Conservation (phyloP, 2,113 vertebrate genomes). For the Bos taurus region DNA sequence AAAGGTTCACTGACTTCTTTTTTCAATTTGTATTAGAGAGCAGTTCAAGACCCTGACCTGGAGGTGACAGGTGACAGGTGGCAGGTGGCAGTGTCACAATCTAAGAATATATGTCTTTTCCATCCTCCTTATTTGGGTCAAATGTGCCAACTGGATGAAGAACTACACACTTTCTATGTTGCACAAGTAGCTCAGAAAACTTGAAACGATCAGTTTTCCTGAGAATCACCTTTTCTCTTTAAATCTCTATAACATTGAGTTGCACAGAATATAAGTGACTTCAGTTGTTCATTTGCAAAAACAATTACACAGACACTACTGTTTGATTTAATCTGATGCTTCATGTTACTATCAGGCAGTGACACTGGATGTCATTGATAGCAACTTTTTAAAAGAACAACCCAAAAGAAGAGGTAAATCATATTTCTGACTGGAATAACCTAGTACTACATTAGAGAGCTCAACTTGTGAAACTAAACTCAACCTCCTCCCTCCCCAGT, state of each 20-base stretch:
- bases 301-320: slow-evolving; percentile 44
- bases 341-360: slow-evolving; percentile 20
- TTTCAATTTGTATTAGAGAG: slow-evolving; percentile 18
- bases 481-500: not conserved
- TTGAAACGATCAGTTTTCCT: slow-evolving; percentile 20
- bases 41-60: slow-evolving; percentile 41
- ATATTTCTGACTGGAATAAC: not conserved
- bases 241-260: not conserved
- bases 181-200: not conserved
- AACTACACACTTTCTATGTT: not conserved
- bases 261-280: slow-evolving; percentile 11
- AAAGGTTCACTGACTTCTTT: slow-evolving; percentile 1
- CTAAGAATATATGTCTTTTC: slow-evolving; percentile 40
- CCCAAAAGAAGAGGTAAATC: not conserved
- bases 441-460: not conserved
- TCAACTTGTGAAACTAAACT: not conserved
- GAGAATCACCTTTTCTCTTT: slow-evolving; percentile 35
- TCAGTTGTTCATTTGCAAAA: slow-evolving; percentile 62
- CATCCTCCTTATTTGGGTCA: slow-evolving; percentile 34
- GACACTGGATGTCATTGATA: slow-evolving; percentile 41
- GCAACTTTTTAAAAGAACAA: not conserved
- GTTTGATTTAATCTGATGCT: slow-evolving; percentile 59
- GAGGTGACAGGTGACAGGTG: slow-evolving; percentile 38
- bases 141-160: slow-evolving; percentile 7
- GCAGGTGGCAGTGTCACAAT: not conserved